A percentile compares a stretch with the other conserved stretches of the same genome.
These are phyloP conservation scores for Agrochola litura DNA, from an alignment of 2,888 invertebrate genomes.

Conservation along the genomic window DNA sequence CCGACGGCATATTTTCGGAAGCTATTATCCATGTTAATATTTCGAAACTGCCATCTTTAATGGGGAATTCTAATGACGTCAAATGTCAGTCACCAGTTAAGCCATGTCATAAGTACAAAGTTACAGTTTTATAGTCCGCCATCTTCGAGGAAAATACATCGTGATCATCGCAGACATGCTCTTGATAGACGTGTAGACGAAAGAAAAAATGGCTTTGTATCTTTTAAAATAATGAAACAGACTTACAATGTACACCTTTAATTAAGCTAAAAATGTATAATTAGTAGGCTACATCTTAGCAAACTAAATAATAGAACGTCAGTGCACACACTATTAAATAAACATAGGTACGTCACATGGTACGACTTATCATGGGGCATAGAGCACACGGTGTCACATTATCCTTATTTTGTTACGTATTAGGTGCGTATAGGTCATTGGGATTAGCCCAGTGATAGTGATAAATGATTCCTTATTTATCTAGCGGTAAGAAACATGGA, in stretches of 20 bases:
- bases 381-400: not conserved
- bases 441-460: not conserved
- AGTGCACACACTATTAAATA: no score
- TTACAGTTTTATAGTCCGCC: conserved; percentile 20
- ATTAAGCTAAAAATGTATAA: not conserved
- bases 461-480: not conserved
- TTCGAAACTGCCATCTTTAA: not conserved
- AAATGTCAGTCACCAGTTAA: conserved; percentile 25
- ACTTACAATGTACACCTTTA: not conserved
- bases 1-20: not conserved
- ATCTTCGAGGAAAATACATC: conserved; percentile 29
- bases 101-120: conserved; percentile 29
- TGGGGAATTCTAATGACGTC: conserved; percentile 42
- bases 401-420: conserved; percentile 34
- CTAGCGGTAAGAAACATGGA: not conserved
- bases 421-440: not conserved
- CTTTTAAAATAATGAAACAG: not conserved
- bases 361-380: not conserved
- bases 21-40: not conserved
- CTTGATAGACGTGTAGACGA: not conserved
- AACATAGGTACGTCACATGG: conserved; percentile 18
- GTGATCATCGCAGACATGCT: not conserved
- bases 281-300: no score
- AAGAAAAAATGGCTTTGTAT: not conserved
- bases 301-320: no score